phyloP scores from a whole-genome alignment of 2,113 vertebrate species.

The Leiothrix lutea region DNA sequence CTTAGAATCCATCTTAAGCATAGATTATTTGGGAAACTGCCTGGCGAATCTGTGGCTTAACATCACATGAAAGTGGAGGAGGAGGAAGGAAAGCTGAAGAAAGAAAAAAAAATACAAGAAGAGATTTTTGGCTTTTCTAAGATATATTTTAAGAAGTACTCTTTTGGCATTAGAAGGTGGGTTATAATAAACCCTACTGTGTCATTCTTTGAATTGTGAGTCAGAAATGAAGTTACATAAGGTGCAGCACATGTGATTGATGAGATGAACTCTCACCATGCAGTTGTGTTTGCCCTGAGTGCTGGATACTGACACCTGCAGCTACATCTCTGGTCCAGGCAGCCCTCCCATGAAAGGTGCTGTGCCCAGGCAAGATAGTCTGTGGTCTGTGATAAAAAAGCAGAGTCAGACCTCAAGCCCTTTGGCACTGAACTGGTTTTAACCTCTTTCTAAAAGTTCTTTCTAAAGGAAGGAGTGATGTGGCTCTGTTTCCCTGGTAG shows the following conservation, averaged over 20 bases:
- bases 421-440: not conserved
- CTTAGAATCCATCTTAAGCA: not conserved
- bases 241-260: not conserved
- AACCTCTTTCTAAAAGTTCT: not conserved
- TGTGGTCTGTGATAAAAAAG: rapidly evolving
- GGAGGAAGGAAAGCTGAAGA: not conserved
- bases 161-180: not conserved
- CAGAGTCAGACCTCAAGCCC: not conserved
- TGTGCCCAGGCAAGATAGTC: not conserved
- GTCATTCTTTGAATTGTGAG: not conserved
- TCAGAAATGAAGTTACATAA: not conserved
- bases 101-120: not conserved
- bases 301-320: not conserved
- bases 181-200: not conserved
- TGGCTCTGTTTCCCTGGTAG: not conserved
- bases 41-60: not conserved
- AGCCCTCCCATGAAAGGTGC: not conserved
- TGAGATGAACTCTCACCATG: rapidly evolving
- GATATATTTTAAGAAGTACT: not conserved
- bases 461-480: not conserved
- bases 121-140: not conserved
- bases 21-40: not conserved
- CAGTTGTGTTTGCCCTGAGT: not conserved
- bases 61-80: not conserved
- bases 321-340: not conserved